Base-by-base conservation (phyloP, 2,113 vertebrate species). In the Cephalopterus ornatus region DNA sequence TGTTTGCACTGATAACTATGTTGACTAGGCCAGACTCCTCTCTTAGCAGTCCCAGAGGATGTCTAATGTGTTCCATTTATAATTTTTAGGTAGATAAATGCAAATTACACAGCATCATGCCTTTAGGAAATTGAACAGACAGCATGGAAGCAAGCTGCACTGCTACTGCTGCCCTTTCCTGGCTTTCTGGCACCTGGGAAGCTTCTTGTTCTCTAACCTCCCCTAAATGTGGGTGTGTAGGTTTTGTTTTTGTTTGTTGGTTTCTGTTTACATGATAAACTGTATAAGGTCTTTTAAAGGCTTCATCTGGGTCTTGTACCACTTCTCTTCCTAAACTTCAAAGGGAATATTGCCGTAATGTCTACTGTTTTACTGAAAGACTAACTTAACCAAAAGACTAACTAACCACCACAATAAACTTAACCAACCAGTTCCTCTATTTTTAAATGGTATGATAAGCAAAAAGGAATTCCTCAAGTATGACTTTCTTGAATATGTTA, bases 141-240 rank as follows among this genome's bases (percentile, higher is more conserved):
- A 59, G 14, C 24, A 10, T 10, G 8, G 39, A 88, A 82, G 30
- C 4, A 70, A 89, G 37, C 7, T 53, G 7, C 33, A n/a, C 4
- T 41, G 10, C 37, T 58, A 13, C 27, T 72, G 20, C 24, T 82
- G 18, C 32, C 11, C 3, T 61, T 93, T 65, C 35, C 44, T 52
- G 33, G 6, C 5, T 59, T 75, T 83, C 41, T 83, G 47, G 39
- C 11, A 71, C 21, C 20, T 66, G 52, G 11, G 23, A 75, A 42
- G 4, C 10, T 59, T 81, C 52, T 83, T 28, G 3, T 62, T 10
- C 10, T 74, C 37, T 52, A 47, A 56, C 13, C 1, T 80, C 21
- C 16, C 4, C 15, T 4, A 4, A 56, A 49, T 5, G 7, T 9
- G n/a, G n/a, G n/a, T n/a, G n/a, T n/a, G n/a, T n/a, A n/a, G n/a